These are phyloP conservation scores for Onychomys arenicola DNA, from an alignment of 2,797 vertebrate genomes.

Conservation along the genomic window DNA sequence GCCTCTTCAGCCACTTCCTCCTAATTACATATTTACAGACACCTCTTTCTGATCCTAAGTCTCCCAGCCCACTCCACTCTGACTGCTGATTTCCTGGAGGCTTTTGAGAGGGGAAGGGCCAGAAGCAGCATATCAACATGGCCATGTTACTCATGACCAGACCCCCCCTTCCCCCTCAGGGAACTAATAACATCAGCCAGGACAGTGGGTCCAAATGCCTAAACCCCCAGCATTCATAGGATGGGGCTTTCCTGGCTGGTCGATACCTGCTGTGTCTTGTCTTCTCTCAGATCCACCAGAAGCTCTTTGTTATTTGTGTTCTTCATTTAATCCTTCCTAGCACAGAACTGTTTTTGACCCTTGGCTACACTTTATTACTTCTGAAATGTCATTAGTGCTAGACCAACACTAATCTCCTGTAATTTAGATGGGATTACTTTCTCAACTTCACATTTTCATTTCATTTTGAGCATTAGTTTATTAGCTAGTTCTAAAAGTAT, in stretches of 20 bases:
- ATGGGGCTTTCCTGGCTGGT: background rate
- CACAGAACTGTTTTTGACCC: background rate
- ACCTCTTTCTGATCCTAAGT: background rate
- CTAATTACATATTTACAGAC: accelerated
- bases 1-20: background rate
- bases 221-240: accelerated
- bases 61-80: background rate
- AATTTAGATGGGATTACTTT: background rate
- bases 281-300: background rate
- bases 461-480: background rate
- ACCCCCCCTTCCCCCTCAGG: too few species aligned
- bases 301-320: background rate
- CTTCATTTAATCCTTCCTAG: background rate
- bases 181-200: background rate
- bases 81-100: background rate
- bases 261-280: background rate
- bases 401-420: background rate
- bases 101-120: background rate
- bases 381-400: background rate
- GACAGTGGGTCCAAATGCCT: too few species aligned
- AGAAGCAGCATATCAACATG: background rate
- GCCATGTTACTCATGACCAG: background rate
- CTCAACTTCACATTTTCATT: background rate
- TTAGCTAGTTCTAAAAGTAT: background rate
- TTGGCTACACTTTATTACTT: background rate